Evolutionary conservation across 2,113 vertebrate genomes (phyloP).

Genomic region (Holacanthus passer): DNA sequence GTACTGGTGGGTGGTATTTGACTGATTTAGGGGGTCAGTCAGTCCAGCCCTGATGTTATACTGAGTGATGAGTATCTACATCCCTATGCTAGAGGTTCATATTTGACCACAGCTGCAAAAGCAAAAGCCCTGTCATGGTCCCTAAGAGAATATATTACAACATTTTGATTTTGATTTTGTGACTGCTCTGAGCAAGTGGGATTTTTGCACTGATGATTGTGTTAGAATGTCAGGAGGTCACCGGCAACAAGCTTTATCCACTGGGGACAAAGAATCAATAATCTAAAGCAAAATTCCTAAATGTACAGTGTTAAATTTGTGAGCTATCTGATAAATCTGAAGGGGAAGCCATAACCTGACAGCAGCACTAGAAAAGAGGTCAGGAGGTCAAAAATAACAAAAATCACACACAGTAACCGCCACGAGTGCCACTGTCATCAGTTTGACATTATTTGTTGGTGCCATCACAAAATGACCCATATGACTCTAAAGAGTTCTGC

Average conservation of each 20-base stretch:
- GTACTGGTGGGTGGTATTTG: no score
- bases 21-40: no score
- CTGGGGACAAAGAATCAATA: neutral
- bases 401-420: neutral
- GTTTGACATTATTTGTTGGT: neutral
- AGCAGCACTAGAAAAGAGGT: neutral
- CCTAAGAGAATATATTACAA: conserved; percentile 1
- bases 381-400: neutral
- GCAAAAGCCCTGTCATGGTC: neutral
- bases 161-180: conserved; percentile 8
- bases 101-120: conserved; percentile 16
- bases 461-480: neutral
- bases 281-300: neutral
- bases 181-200: neutral
- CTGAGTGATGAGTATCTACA: neutral
- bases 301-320: neutral
- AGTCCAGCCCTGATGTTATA: no score
- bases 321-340: neutral
- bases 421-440: neutral
- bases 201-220: neutral
- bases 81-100: neutral
- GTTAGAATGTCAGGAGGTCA: neutral
- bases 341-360: neutral
- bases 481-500: neutral
- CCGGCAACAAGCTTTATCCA: neutral